These are phyloP conservation scores for Sarcophilus harrisii DNA, from an alignment of 2,797 vertebrate species.

Conservation along the genomic window DNA sequence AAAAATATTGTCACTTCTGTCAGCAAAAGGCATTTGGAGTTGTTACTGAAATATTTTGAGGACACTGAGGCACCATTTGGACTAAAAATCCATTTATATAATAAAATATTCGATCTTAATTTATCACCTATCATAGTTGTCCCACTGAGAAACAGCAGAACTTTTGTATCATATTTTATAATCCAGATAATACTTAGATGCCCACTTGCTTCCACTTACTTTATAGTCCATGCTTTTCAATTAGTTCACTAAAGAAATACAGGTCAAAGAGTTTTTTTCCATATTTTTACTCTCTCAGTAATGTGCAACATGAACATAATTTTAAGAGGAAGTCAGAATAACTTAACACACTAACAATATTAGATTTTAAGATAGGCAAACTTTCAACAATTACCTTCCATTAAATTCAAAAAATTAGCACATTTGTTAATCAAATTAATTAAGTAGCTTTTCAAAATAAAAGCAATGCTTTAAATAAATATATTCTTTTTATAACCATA, in stretches of 20 bases:
- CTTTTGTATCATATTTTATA: slow-evolving; percentile 2
- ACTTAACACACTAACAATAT: slow-evolving; percentile 85
- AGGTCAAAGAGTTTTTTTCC: slow-evolving; percentile 78
- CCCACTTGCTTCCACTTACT: slow-evolving; percentile 13
- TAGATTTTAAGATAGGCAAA: slow-evolving; percentile 83
- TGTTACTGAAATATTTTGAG: background rate
- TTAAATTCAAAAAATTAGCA: slow-evolving; percentile 84
- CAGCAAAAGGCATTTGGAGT: background rate
- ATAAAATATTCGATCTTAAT: background rate
- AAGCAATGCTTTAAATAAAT: slow-evolving; percentile 93
- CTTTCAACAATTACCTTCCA: slow-evolving; percentile 83
- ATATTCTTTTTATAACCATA: slow-evolving; percentile 85
- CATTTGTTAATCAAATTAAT: slow-evolving; percentile 95
- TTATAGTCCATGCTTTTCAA: slow-evolving; percentile 1
- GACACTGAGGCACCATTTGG: background rate
- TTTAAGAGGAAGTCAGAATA: slow-evolving; percentile 87
- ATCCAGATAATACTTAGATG: background rate
- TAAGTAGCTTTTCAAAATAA: slow-evolving; percentile 98
- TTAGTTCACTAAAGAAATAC: slow-evolving; percentile 69
- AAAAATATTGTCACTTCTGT: background rate
- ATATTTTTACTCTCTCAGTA: slow-evolving; percentile 87
- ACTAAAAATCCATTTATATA: background rate
- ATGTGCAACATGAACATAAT: slow-evolving; percentile 87
- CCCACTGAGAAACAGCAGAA: background rate
- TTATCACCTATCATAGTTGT: slow-evolving; percentile 17